phyloP scores from a whole-genome alignment of 2,888 invertebrate species.

The Meloe dianella region DNA sequence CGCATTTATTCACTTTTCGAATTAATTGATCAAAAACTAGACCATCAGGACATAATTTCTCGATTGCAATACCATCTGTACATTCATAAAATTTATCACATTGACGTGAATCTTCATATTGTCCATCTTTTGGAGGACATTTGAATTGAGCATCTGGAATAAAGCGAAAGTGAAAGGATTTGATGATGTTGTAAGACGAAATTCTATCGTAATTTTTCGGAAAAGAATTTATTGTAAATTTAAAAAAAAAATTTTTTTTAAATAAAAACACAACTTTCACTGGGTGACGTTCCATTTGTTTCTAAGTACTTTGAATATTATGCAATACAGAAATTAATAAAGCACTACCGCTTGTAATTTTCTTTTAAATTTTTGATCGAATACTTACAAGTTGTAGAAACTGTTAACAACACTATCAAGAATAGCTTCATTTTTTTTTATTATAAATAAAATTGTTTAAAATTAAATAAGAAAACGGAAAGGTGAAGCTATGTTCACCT shows the following conservation, averaged over 20 bases:
- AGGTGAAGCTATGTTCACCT: conserved; percentile 42
- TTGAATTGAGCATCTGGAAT: conserved; percentile 66
- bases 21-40: conserved; percentile 86
- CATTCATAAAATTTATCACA: conserved; percentile 90
- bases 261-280: conserved; percentile 3
- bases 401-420: conserved; percentile 39
- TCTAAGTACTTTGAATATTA: neutral
- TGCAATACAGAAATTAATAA: neutral
- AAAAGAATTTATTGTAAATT: conserved; percentile 9
- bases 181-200: conserved; percentile 13
- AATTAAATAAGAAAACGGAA: conserved; percentile 7
- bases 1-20: conserved; percentile 88
- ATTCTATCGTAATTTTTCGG: conserved; percentile 21
- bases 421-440: conserved; percentile 43
- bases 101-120: conserved; percentile 79
- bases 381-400: conserved; percentile 47
- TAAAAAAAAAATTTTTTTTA: neutral
- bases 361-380: neutral
- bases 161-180: conserved; percentile 17
- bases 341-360: neutral
- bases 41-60: conserved; percentile 86
- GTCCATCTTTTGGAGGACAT: conserved; percentile 83
- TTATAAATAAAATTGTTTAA: conserved; percentile 26
- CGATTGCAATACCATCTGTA: conserved; percentile 71
- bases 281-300: neutral